Evolutionary conservation across 2,888 invertebrate genomes (phyloP).

Genomic region (Hesperia comma): DNA sequence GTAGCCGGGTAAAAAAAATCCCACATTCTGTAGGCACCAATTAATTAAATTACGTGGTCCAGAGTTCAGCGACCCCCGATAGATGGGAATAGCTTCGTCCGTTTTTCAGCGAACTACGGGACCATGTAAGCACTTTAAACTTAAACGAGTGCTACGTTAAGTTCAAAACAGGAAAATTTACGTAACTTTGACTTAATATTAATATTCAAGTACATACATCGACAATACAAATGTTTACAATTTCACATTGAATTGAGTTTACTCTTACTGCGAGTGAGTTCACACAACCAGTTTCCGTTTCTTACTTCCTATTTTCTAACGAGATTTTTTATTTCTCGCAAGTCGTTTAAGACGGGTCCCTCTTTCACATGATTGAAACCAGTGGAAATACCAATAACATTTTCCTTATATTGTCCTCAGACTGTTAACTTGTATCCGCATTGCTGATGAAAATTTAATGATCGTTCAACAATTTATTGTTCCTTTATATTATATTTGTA

Average conservation of each 20-base stretch:
- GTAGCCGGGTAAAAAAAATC: too few relatives aligned
- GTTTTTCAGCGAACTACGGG: too few relatives aligned
- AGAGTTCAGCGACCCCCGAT: too few relatives aligned
- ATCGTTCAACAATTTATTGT: too few relatives aligned
- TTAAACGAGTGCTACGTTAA: neutral
- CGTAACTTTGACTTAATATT: neutral
- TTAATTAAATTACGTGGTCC: too few relatives aligned
- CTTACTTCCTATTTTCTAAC: slow-evolving; percentile 82
- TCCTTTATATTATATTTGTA: neutral
- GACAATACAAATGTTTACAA: slow-evolving; percentile 19
- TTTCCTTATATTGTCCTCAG: slow-evolving; percentile 32
- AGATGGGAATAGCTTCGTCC: too few relatives aligned
- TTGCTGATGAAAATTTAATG: slow-evolving; percentile 11
- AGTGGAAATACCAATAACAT: slow-evolving; percentile 61
- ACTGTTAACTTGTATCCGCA: slow-evolving; percentile 15
- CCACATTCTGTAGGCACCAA: too few relatives aligned
- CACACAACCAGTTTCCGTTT: slow-evolving; percentile 66
- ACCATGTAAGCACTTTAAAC: too few relatives aligned
- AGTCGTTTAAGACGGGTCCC: slow-evolving; percentile 57
- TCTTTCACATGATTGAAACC: slow-evolving; percentile 55
- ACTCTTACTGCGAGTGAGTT: slow-evolving; percentile 59
- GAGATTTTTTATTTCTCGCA: slow-evolving; percentile 68
- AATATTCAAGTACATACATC: neutral
- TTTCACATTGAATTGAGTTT: slow-evolving; percentile 56
- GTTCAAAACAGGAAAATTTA: neutral